phyloP scores from a whole-genome alignment of 1,140 invertebrate genomes.

The Neuroterus valhalla region DNA sequence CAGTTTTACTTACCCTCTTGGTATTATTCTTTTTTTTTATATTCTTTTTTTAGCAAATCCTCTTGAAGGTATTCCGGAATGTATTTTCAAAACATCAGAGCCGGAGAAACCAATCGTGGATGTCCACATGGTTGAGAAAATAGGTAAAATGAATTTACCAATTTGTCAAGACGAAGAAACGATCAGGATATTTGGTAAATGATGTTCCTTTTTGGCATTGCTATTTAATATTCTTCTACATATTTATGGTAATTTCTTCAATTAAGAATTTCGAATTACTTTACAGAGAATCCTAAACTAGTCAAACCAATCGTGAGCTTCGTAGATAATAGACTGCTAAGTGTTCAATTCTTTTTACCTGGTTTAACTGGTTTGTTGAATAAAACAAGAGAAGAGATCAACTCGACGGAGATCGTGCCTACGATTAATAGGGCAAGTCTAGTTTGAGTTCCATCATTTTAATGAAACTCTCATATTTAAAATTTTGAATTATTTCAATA shows the following conservation, averaged over 20 bases:
- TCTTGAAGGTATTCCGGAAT: conserved; percentile 60
- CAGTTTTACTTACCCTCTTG: neutral
- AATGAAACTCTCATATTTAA: neutral
- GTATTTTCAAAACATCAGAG: conserved; percentile 59
- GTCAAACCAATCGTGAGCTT: conserved; percentile 67
- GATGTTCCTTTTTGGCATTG: conserved; percentile 5
- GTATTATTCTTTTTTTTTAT: conserved; percentile 19
- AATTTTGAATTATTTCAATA: neutral
- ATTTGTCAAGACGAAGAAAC: conserved; percentile 69
- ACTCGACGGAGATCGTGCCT: conserved; percentile 58
- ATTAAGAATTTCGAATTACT: conserved; percentile 15
- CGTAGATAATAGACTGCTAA: conserved; percentile 61
- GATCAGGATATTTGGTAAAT: conserved; percentile 68
- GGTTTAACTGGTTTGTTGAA: conserved; percentile 61
- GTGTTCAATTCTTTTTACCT: conserved; percentile 63
- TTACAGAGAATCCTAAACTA: conserved; percentile 70
- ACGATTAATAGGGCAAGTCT: conserved; percentile 68
- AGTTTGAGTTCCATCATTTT: conserved; percentile 12
- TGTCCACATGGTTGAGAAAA: conserved; percentile 64
- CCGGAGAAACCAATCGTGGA: conserved; percentile 68
- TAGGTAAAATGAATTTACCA: conserved; percentile 67
- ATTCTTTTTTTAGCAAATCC: conserved; percentile 59
- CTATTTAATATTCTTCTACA: conserved; percentile 9
- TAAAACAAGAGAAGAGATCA: conserved; percentile 63
- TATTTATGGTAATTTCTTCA: conserved; percentile 16